Evolutionary conservation across 2,888 invertebrate genomes (phyloP).

Genomic region (Oscheius sp.): DNA sequence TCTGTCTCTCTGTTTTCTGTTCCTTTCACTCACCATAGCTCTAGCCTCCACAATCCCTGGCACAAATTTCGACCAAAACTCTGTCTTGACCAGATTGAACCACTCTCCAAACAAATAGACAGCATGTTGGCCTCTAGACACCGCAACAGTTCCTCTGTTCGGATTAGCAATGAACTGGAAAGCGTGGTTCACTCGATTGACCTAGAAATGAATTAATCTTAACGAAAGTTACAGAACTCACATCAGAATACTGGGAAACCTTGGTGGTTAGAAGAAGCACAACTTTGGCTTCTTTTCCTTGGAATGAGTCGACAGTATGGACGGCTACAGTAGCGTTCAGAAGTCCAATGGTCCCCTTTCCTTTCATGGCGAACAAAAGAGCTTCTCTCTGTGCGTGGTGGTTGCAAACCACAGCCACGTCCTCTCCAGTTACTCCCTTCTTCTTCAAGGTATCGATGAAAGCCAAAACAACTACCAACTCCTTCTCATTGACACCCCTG

Average conservation of each 20-base stretch:
- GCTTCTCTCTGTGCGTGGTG: conserved; percentile 32
- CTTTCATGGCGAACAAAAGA: conserved; percentile 1
- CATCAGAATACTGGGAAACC: not conserved
- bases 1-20: no score
- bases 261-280: conserved; percentile 30
- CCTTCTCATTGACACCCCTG: conserved; percentile 18
- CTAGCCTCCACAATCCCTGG: conserved; percentile 17
- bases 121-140: conserved; percentile 27
- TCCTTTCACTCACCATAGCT: conserved; percentile 10
- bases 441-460: conserved; percentile 18
- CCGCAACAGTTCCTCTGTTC: conserved; percentile 30
- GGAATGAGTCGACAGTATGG: conserved; percentile 36
- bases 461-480: conserved; percentile 1
- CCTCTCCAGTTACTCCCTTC: conserved; percentile 13
- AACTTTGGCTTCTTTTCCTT: conserved; percentile 36
- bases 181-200: not conserved
- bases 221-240: not conserved
- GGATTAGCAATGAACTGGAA: conserved; percentile 26
- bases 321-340: conserved; percentile 8
- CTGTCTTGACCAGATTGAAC: conserved; percentile 20
- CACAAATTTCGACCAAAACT: conserved; percentile 29
- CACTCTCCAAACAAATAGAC: conserved; percentile 34
- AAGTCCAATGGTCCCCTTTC: conserved; percentile 24
- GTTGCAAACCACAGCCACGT: conserved; percentile 26
- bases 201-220: not conserved